A percentile compares a stretch with the other conserved stretches of the same genome.
These are phyloP conservation scores for Ciconia stormi DNA, from an alignment of 2,113 vertebrate genomes.

Conservation along the genomic window DNA sequence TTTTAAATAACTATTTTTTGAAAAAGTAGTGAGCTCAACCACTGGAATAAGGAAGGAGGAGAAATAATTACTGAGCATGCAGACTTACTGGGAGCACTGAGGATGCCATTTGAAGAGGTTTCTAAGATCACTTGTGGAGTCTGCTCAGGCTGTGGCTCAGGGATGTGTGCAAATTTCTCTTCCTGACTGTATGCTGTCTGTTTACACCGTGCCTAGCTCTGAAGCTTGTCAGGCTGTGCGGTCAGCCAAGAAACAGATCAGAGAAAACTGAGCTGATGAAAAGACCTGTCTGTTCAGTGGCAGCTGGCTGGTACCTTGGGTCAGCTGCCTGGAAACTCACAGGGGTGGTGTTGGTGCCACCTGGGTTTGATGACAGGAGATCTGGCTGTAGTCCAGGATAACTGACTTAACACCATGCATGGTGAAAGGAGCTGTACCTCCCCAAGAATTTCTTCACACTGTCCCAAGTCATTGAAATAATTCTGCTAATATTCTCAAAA, in stretches of 20 bases:
- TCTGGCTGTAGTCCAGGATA: neutral
- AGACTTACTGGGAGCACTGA: neutral
- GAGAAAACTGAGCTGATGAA: neutral
- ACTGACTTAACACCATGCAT: accelerated
- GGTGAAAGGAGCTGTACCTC: neutral
- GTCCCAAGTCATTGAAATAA: neutral
- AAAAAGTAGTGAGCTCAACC: neutral
- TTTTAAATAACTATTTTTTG: neutral
- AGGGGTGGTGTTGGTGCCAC: neutral
- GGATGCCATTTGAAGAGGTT: neutral
- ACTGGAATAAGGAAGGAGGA: neutral
- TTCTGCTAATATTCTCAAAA: neutral
- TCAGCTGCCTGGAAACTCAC: neutral
- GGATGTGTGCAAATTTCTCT: accelerated
- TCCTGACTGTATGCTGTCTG: neutral
- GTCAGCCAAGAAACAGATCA: neutral
- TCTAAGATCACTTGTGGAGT: neutral
- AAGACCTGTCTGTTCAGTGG: accelerated
- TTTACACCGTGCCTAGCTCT: neutral
- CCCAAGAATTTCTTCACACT: neutral
- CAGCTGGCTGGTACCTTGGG: neutral
- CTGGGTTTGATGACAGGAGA: neutral
- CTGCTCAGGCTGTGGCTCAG: neutral
- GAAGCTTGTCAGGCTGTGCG: neutral
- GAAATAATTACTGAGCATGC: accelerated